A percentile compares a stretch with the other conserved stretches of the same genome.
These are phyloP conservation scores for Cheilosia impressa DNA, from an alignment of 2,888 invertebrate genomes.

Conservation along the genomic window DNA sequence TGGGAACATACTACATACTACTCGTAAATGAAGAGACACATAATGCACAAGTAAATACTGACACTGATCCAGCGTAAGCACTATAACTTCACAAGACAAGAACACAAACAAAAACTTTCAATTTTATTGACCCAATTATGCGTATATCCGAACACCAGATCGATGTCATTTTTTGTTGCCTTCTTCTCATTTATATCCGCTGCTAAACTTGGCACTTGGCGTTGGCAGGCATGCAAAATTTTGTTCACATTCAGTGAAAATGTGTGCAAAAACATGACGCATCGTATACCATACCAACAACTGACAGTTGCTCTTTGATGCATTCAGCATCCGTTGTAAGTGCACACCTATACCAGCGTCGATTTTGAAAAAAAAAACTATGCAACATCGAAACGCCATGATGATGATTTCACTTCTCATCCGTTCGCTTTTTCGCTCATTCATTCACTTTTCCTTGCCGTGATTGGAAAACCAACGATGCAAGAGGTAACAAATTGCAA, in stretches of 20 bases:
- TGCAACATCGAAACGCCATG: slow-evolving; percentile 33
- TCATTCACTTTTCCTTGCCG: slow-evolving; percentile 73
- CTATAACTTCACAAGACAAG: not conserved
- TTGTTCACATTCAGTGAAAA: slow-evolving; percentile 54
- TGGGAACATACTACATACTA: no score
- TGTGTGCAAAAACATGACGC: slow-evolving; percentile 65
- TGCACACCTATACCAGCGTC: slow-evolving; percentile 24
- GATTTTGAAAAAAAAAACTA: not conserved
- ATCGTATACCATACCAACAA: slow-evolving; percentile 43
- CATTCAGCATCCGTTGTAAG: slow-evolving; percentile 67
- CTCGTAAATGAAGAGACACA: not conserved
- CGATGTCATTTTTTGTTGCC: slow-evolving; percentile 31
- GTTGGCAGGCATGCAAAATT: slow-evolving; percentile 21
- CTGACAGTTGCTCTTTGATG: slow-evolving; percentile 67
- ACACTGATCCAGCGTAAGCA: not conserved
- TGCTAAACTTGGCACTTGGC: slow-evolving; percentile 40
- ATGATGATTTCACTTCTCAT: slow-evolving; percentile 74
- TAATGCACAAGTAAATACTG: not conserved
- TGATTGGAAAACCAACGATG: slow-evolving; percentile 71
- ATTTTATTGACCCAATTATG: slow-evolving; percentile 65
- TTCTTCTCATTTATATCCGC: slow-evolving; percentile 37
- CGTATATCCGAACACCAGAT: slow-evolving; percentile 38
- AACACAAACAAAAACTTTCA: slow-evolving; percentile 44
- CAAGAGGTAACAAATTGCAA: slow-evolving; percentile 57
- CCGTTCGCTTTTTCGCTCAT: slow-evolving; percentile 71